Conservation (phyloP, 2,113 vertebrate genomes). For the Chionis minor region DNA sequence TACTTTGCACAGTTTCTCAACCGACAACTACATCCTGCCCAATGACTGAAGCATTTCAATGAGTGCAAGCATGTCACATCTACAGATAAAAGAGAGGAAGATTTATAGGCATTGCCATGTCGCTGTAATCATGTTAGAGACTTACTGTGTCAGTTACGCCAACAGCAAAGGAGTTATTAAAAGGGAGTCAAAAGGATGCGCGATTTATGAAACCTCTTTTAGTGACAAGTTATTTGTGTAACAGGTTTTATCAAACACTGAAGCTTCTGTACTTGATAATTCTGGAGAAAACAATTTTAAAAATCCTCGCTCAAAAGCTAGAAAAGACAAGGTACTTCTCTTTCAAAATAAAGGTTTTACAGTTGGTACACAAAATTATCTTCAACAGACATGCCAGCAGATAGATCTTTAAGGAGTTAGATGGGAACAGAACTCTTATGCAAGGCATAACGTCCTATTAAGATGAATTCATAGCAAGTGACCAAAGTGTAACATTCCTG, state of each 20-base stretch:
- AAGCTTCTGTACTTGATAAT: neutral
- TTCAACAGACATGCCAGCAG: neutral
- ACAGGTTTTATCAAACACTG: neutral
- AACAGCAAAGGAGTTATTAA: neutral
- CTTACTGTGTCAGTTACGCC: neutral
- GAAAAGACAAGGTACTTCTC: neutral
- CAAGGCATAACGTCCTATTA: neutral
- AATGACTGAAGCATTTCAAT: neutral
- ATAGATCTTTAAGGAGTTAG: neutral
- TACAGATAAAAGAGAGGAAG: neutral
- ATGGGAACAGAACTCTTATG: accelerated
- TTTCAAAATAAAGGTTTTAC: neutral
- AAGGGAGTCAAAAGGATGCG: neutral
- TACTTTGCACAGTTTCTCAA: neutral
- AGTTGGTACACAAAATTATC: neutral
- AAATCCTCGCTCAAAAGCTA: neutral
- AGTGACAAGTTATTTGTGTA: neutral
- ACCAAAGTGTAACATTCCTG: accelerated
- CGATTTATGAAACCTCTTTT: neutral
- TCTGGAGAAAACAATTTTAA: neutral
- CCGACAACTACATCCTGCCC: neutral
- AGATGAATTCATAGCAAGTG: neutral
- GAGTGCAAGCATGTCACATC: neutral
- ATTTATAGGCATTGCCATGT: neutral
- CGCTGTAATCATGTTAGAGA: neutral